Evolutionary conservation across 1,140 invertebrate genomes (phyloP), one percentile per base, ranked within the genome.

Genomic region (Drosophila tsacasi): DNA sequence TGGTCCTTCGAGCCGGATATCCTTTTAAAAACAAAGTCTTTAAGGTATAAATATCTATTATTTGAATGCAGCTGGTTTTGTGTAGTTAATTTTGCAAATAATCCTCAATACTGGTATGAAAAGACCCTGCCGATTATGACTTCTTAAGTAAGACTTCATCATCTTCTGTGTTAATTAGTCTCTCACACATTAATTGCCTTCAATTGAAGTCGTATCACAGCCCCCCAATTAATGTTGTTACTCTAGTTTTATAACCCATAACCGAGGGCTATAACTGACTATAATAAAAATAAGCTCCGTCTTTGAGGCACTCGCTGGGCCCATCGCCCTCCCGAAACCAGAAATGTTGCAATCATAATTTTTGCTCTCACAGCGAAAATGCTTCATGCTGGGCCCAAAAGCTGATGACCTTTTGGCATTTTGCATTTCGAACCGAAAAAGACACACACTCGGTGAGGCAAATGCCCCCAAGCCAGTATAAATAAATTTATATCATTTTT

Each of bases 401-500:
- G 60, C 79, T 67, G 76, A 79, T 69, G 83, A 89, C 84, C 84
- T 89, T 87, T 89, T 87, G 81, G 39, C 84, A 87, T 84, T 84
- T 84, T 80, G 81, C 80, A 83, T 83, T 75, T 83, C 47, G 39
- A 71, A 55, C 39, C 37, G 58, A 47, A 61, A 59, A 58, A 63
- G 79, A 83, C 54, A 73, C 69, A 73, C 46, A 74, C 35, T 61
- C 54, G 71, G 19, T 50, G 47, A 73, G 71, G 82, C 74, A 65
- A 82, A 68, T 50, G 80, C 83, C 78, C 69, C 58, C 59, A 58
- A 83, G 81, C 59, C 63, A 80, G 74, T 83, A 83, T 76, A 73
- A 83, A 83, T 80, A 87, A 83, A 89, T 84, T 87, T 84, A 87
- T 89, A 87, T 89, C 81, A 87, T 81, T 89, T 87, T 83, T 83